Percentiles rank a stretch among this genome's conserved stretches.
These are phyloP conservation scores for Orgyia antiqua DNA, from an alignment of 2,888 invertebrate genomes.

Conservation along the genomic window DNA sequence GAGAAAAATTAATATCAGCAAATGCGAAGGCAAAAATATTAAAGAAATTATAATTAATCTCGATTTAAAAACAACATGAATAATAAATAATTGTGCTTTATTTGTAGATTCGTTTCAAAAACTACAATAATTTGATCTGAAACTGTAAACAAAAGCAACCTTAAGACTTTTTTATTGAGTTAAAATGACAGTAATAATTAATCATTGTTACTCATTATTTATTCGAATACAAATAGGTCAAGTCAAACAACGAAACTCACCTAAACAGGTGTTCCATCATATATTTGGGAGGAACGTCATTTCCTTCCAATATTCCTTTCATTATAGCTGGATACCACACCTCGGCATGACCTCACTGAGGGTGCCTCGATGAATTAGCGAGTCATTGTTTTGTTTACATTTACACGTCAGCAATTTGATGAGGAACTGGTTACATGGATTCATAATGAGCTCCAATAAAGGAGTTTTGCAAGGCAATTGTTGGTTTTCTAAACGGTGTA, in stretches of 20 bases:
- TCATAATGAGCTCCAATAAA: slow-evolving; percentile 30
- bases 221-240: slow-evolving; percentile 17
- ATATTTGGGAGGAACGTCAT: slow-evolving; percentile 24
- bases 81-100: no score
- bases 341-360: slow-evolving; percentile 56
- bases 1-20: no score
- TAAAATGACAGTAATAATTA: no score
- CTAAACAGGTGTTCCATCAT: slow-evolving; percentile 19
- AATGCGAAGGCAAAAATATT: no score
- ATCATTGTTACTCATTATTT: no score
- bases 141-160: no score
- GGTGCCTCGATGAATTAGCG: slow-evolving; percentile 53
- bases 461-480: slow-evolving; percentile 10
- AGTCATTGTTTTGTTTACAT: slow-evolving; percentile 76
- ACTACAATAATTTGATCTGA: no score
- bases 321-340: slow-evolving; percentile 47
- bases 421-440: slow-evolving; percentile 38
- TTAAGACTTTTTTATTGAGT: no score
- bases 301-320: slow-evolving; percentile 30
- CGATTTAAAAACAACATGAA: no score
- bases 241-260: slow-evolving; percentile 14
- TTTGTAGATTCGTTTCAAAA: no score
- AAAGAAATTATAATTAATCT: no score
- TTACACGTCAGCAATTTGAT: slow-evolving; percentile 70
- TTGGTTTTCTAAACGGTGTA: slow-evolving; percentile 5